Evolutionary conservation across 2,888 invertebrate species (phyloP), one percentile per base, ranked within the genome.

Genomic region (Neuroscelio doddi): DNA sequence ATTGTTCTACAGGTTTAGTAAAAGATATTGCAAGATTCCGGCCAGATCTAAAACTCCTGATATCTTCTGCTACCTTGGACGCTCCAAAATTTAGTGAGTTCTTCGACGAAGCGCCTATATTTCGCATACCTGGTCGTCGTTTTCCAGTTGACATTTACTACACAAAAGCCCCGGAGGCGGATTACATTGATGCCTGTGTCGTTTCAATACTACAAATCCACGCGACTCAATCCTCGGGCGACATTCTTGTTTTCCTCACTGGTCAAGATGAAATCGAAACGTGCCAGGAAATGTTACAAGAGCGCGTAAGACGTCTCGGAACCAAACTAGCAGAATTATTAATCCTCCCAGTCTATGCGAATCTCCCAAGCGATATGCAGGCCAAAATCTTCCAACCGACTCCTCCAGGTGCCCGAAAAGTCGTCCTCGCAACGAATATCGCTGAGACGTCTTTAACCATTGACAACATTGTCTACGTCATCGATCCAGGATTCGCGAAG

Each of bases 401-500:
- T 0, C 99, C 99, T 32, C 94, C 94, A 5, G 95, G 96, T 65
- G 97, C 98, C 0, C 88, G 99, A 64, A 99, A 99, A 88, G 96
- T 98, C 8, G 93, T 99, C 5, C 85, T 99, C 39, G 99, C 99
- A 0, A 99, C 99, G 12, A 99, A 99, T 80, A 99, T 99, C 78
- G 99, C 99, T 0, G 99, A 99, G 87, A 99, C 99, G 0, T 98
- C 98, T 1, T 87, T 99, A 26, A 99, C 99, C 0, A 99, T 99
- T 73, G 98, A 99, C 82, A 98, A 98, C 76, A 99, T 99, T 68
- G 92, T 96, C 64, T 99, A 97, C 86, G 99, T 99, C 0, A 97
- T 99, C 71, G 99, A 99, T 87, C 97, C 98, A n/a, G 99, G 99
- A 0, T 99, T 98, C 86, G 96, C 96, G 41, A 99, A 99, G 84